A percentile compares a stretch with the other conserved stretches of the same genome.
phyloP scores from a whole-genome alignment of 2,888 invertebrate genomes.

The Uropetala carovei region DNA sequence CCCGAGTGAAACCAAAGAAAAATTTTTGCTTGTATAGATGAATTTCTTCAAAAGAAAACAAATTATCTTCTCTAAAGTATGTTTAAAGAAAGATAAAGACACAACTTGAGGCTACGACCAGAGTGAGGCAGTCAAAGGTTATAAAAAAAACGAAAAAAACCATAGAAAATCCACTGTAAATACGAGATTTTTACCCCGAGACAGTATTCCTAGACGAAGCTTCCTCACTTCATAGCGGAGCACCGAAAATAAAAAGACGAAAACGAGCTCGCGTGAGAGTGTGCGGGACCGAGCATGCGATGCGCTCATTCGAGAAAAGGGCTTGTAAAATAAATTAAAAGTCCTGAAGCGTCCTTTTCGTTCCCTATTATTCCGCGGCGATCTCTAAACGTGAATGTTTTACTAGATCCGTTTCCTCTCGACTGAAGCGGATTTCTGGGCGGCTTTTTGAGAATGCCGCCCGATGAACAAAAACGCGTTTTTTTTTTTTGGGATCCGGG shows the following conservation, averaged over 20 bases:
- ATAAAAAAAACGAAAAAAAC: conserved; percentile 15
- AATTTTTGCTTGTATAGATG: conserved; percentile 28
- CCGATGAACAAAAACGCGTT: too few species aligned
- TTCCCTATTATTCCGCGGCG: background rate
- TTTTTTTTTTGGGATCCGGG: too few species aligned
- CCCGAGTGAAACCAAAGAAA: conserved; percentile 15
- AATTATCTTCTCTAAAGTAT: background rate
- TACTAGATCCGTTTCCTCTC: too few species aligned
- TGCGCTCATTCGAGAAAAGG: background rate
- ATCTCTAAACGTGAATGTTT: background rate
- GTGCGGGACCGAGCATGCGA: background rate
- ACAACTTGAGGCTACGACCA: background rate
- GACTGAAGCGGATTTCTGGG: too few species aligned
- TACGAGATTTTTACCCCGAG: conserved; percentile 54
- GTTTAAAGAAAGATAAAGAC: background rate
- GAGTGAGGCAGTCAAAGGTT: background rate
- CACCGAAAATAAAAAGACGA: background rate
- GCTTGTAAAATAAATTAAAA: background rate
- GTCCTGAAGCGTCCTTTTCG: background rate
- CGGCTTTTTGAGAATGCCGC: too few species aligned
- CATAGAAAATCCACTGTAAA: conserved; percentile 36
- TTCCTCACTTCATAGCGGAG: conserved; percentile 28
- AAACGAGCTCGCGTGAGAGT: background rate
- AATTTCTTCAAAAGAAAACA: background rate
- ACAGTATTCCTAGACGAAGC: conserved; percentile 56